phyloP scores from a whole-genome alignment of 2,113 vertebrate species.

The Limnothrissa miodon region DNA sequence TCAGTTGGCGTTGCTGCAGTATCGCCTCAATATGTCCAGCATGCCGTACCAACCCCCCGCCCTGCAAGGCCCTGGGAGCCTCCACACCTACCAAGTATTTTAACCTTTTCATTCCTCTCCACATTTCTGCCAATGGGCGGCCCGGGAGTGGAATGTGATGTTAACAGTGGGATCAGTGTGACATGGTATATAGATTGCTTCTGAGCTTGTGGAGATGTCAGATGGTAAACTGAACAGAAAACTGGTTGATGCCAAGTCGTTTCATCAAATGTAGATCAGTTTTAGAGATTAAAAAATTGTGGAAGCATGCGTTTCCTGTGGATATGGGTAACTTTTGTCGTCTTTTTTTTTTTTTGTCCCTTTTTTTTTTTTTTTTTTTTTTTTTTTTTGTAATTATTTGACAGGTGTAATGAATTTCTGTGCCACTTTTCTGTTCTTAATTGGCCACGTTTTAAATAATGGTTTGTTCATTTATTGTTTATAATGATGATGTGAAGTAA shows the following conservation, averaged over 20 bases:
- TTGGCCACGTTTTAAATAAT: too few relatives aligned
- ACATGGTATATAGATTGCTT: background rate
- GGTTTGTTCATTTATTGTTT: too few relatives aligned
- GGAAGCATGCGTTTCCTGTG: too few relatives aligned
- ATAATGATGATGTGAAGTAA: too few relatives aligned
- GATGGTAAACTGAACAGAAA: background rate
- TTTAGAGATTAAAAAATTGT: too few relatives aligned
- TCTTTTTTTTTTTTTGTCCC: background rate
- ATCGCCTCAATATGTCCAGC: constrained; percentile 96
- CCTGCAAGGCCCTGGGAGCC: constrained; percentile 89
- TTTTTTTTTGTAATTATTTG: background rate
- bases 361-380: background rate
- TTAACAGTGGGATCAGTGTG: background rate
- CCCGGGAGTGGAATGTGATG: background rate
- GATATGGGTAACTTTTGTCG: too few relatives aligned
- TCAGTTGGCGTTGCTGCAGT: constrained; percentile 98
- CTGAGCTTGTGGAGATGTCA: background rate
- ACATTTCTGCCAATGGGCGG: constrained; percentile 22
- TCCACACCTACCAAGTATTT: constrained; percentile 99
- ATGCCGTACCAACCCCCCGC: constrained; percentile 84
- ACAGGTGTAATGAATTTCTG: too few relatives aligned
- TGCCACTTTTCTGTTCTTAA: too few relatives aligned
- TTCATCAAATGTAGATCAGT: too few relatives aligned
- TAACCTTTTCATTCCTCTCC: constrained; percentile 75
- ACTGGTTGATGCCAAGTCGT: background rate